Evolutionary conservation across 1,140 invertebrate species (phyloP), one percentile per base, ranked within the genome.

Genomic region (Holcopasites calliopsidis): DNA sequence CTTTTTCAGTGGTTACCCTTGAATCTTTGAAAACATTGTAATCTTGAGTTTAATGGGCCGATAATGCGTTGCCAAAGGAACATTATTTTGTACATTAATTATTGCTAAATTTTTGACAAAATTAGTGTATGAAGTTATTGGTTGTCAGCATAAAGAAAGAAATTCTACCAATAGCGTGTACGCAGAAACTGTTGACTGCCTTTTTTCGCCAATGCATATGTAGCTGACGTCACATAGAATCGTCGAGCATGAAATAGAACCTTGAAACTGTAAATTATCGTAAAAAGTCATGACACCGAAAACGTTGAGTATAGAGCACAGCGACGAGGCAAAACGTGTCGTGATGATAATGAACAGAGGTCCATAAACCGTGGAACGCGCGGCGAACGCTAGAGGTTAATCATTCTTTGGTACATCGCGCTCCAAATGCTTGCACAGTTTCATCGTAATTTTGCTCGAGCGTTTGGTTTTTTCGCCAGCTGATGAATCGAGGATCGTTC

Each of bases 401-500:
- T 69, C 65, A 23, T 82, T 78, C 57, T 57, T 77, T 58, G 60
- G 74, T n/a, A n/a, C n/a, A 83, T 84, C 69, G 77, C 76, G 18
- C 58, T 80, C 68, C 83, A 82, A 84, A 88, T 87, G 82, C 68
- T 79, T 71, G 71, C 69, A 61, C 70, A 71, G 70, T 79, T 83
- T 58, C 52, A 57, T 79, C 74, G 72, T 74, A 74, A 83, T 76
- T 79, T 84, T 79, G 75, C 33, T 74, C 58, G 77, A 61, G 76
- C 76, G 75, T 68, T 74, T 77, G 75, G 84, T 62, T 75, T 84
- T 70, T 68, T 62, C 77, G 82, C 85, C 87, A 84, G 85, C 88
- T 88, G 88, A 89, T 88, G 87, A 80, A 72, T 78, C 85, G 72
- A 75, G 79, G 81, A 70, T 85, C 38, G 26, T 44, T 35, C 26